phyloP scores from a whole-genome alignment of 2,888 invertebrate species.

The Chaetogeoica ovagalla region DNA sequence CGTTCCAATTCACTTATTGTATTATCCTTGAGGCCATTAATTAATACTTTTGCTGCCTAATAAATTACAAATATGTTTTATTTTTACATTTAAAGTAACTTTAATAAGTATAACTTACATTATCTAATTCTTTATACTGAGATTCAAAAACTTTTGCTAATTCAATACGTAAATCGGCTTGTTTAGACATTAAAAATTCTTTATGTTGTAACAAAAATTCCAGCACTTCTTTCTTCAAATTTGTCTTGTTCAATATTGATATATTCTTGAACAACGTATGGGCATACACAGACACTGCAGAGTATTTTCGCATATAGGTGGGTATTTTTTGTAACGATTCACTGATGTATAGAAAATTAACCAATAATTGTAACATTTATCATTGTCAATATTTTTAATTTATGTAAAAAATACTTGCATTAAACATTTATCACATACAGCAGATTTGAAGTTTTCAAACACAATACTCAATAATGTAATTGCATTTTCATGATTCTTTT shows the following conservation, averaged over 20 bases:
- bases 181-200: constrained; percentile 61
- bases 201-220: constrained; percentile 63
- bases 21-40: constrained; percentile 60
- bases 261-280: constrained; percentile 61
- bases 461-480: constrained; percentile 56
- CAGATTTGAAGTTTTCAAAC: constrained; percentile 59
- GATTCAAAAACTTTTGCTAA: constrained; percentile 67
- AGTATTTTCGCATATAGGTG: constrained; percentile 65
- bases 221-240: constrained; percentile 64
- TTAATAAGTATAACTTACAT: constrained; percentile 37
- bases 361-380: background rate
- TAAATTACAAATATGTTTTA: constrained; percentile 46
- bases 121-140: constrained; percentile 60
- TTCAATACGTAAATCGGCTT: constrained; percentile 66
- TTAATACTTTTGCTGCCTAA: constrained; percentile 62
- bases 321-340: constrained; percentile 60
- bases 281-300: constrained; percentile 63
- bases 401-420: constrained; percentile 8
- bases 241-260: constrained; percentile 60
- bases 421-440: constrained; percentile 55
- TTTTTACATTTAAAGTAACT: constrained; percentile 9
- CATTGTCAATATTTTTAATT: background rate
- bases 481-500: constrained; percentile 52
- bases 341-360: constrained; percentile 7
- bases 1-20: constrained; percentile 56